These are phyloP conservation scores for Paramuricea clavata DNA, from an alignment of 92 coral and sea anemone species.

Conservation along the genomic window DNA sequence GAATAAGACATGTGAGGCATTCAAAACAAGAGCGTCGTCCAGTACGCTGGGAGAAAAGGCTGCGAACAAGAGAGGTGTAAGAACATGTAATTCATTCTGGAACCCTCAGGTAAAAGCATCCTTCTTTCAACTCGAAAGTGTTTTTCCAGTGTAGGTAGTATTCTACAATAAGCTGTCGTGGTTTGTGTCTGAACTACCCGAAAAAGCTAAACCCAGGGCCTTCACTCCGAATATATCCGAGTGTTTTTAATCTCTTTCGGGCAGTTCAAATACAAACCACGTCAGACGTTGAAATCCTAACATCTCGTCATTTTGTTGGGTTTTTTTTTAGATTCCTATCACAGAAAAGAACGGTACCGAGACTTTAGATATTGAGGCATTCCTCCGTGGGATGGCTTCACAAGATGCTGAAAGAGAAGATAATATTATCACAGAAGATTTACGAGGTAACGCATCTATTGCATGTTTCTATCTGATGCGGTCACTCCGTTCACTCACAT, in stretches of 20 bases:
- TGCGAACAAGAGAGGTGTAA: neutral
- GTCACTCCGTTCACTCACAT: too few species aligned
- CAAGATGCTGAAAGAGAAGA: slow-evolving; percentile 37
- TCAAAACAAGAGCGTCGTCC: neutral
- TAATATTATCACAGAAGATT: slow-evolving; percentile 27
- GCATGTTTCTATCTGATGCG: too few species aligned
- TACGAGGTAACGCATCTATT: too few species aligned
- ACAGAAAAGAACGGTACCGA: neutral
- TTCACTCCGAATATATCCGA: too few species aligned
- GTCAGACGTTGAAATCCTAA: neutral
- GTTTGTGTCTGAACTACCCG: neutral
- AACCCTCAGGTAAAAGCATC: slow-evolving; percentile 35
- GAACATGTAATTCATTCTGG: slow-evolving; percentile 49
- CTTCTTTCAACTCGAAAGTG: neutral
- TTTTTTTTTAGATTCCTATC: slow-evolving; percentile 6
- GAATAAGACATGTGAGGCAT: neutral
- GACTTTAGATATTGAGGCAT: slow-evolving; percentile 32
- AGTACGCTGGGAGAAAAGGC: slow-evolving; percentile 15
- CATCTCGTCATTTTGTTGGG: neutral
- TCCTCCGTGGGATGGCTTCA: slow-evolving; percentile 30
- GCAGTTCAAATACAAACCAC: too few species aligned
- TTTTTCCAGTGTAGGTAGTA: neutral
- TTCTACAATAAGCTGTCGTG: neutral
- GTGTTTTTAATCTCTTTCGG: too few species aligned
- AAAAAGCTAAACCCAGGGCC: too few species aligned